phyloP scores from a whole-genome alignment of 2,797 vertebrate species.

The Coluber constrictor region DNA sequence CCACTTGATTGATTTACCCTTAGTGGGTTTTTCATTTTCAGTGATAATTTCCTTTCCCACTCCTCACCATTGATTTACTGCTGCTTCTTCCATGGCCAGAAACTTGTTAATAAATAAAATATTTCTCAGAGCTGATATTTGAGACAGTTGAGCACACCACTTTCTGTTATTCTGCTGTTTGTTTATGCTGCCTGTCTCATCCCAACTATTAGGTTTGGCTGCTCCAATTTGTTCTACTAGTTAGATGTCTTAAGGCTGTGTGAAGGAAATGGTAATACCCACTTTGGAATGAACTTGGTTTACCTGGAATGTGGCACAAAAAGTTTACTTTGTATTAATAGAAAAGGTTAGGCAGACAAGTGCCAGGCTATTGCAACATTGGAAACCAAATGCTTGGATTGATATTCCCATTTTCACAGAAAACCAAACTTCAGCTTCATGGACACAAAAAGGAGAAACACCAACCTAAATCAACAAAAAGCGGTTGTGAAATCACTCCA shows the following conservation, averaged over 20 bases:
- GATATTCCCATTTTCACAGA: slow-evolving; percentile 39
- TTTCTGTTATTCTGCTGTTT: slow-evolving; percentile 14
- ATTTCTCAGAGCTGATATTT: not conserved
- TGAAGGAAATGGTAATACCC: not conserved
- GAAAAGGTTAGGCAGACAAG: slow-evolving; percentile 35
- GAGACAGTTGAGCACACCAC: not conserved
- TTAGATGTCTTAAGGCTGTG: not conserved
- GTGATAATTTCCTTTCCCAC: not conserved
- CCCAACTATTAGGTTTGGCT: not conserved
- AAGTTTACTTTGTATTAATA: slow-evolving; percentile 47
- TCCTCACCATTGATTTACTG: not conserved
- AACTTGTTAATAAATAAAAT: not conserved
- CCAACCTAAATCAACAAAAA: slow-evolving; percentile 1
- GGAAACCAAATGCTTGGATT: slow-evolving; percentile 49
- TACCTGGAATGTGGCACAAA: slow-evolving; percentile 9
- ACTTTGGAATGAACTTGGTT: slow-evolving; percentile 26
- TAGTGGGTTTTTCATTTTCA: not conserved
- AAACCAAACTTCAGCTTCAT: slow-evolving; percentile 2
- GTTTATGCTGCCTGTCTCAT: not conserved
- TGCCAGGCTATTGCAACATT: slow-evolving; percentile 52
- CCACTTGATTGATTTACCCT: too few species aligned
- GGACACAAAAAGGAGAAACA: slow-evolving; percentile 32
- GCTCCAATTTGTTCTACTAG: not conserved
- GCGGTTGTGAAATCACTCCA: not conserved
- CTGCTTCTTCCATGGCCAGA: not conserved